Percentiles rank a stretch among this genome's conserved stretches.
These are phyloP conservation scores for Neodiprion virginianus DNA, from an alignment of 1,140 invertebrate genomes.

Conservation along the genomic window DNA sequence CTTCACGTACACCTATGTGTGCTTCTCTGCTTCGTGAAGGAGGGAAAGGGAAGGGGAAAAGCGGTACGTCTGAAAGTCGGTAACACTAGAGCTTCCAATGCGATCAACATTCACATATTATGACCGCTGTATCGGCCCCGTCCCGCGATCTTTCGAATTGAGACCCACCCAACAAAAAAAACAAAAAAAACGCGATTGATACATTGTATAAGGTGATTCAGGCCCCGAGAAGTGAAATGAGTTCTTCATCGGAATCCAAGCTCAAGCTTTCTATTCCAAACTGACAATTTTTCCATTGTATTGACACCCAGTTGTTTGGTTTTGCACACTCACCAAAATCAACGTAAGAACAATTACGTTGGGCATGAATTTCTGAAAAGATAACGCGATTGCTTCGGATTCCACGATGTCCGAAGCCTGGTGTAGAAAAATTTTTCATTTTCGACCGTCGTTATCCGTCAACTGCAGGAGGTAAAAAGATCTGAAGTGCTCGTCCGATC, in stretches of 20 bases:
- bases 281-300: no score
- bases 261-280: no score
- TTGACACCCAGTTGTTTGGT: no score
- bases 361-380: no score
- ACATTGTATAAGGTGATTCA: background rate
- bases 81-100: conserved; percentile 2
- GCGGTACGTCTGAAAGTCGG: conserved; percentile 4
- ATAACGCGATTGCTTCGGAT: no score
- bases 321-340: no score
- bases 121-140: background rate
- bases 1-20: background rate
- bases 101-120: conserved; percentile 7
- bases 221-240: background rate
- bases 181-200: background rate
- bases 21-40: background rate
- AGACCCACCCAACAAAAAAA: background rate
- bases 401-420: no score
- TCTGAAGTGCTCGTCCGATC: no score
- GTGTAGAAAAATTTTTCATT: no score
- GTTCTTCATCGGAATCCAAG: background rate
- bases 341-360: no score
- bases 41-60: background rate
- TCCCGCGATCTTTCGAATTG: background rate
- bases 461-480: no score
- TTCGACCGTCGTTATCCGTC: no score